Conservation (phyloP, 1,140 invertebrate species). For the Listronotus bonariensis region DNA sequence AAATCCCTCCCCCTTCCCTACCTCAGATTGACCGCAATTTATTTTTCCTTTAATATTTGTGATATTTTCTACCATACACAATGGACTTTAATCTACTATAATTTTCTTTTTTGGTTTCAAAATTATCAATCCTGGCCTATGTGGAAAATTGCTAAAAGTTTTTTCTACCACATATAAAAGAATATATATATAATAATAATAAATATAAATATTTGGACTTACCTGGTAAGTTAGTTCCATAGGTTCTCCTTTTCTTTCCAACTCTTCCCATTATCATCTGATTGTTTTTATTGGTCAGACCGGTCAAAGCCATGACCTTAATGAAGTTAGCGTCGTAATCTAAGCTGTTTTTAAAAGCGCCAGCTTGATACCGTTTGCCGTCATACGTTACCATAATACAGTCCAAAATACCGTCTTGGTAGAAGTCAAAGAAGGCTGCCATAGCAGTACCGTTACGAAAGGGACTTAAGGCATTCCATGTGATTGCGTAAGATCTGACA, state of each 20-base stretch:
- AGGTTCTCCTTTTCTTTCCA: constrained; percentile 78
- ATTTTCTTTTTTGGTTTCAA: too few species aligned
- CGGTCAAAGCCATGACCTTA: constrained; percentile 92
- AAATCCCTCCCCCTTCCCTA: too few species aligned
- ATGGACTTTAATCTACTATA: too few species aligned
- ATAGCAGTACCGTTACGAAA: constrained; percentile 76
- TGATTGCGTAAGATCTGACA: constrained; percentile 69
- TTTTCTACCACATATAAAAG: too few species aligned
- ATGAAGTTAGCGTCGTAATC: constrained; percentile 95
- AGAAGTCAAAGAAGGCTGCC: constrained; percentile 92
- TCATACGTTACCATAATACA: constrained; percentile 75
- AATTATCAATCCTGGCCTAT: too few species aligned
- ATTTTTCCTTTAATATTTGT: too few species aligned
- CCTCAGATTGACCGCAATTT: too few species aligned
- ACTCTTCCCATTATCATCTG: constrained; percentile 70
- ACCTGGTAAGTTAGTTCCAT: constrained; percentile 68
- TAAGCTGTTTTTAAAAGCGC: constrained; percentile 83
- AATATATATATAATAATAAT: too few species aligned
- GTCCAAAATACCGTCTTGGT: constrained; percentile 81
- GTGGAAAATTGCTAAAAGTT: too few species aligned
- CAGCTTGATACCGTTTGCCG: constrained; percentile 61
- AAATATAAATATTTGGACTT: not conserved
- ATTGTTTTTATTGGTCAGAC: constrained; percentile 72
- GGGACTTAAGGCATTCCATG: constrained; percentile 71
- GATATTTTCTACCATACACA: too few species aligned